These are phyloP conservation scores for Leptinotarsa texana DNA, from an alignment of 1,140 invertebrate species.

Conservation along the genomic window DNA sequence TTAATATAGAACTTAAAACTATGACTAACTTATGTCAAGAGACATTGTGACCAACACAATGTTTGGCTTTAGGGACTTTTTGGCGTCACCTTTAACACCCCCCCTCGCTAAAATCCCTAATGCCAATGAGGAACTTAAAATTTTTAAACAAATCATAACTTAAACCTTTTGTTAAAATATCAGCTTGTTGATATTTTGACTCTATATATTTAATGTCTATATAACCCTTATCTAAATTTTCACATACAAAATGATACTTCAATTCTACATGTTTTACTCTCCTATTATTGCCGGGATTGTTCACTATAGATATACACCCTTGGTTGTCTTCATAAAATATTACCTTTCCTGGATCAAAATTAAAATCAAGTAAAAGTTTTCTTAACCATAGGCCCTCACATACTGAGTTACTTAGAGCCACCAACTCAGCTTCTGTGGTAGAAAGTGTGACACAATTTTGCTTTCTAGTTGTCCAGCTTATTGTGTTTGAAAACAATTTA, in stretches of 20 bases:
- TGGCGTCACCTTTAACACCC: constrained; percentile 14
- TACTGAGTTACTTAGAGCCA: constrained; percentile 35
- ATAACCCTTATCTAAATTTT: constrained; percentile 30
- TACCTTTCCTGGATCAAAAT: constrained; percentile 21
- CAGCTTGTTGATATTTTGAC: constrained; percentile 30
- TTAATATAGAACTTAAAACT: too few species aligned
- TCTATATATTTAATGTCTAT: constrained; percentile 30
- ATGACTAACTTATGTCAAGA: too few species aligned
- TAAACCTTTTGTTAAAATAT: constrained; percentile 36
- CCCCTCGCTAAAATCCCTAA: constrained; percentile 21
- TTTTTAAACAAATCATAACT: constrained; percentile 17
- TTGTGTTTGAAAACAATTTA: constrained; percentile 41
- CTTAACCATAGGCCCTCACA: constrained; percentile 42
- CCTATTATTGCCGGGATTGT: constrained; percentile 48
- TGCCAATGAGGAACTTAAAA: constrained; percentile 11
- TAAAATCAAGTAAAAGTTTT: constrained; percentile 45
- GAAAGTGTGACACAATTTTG: constrained; percentile 35
- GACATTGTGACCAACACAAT: too few species aligned
- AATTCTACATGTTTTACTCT: constrained; percentile 47
- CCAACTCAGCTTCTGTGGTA: constrained; percentile 60
- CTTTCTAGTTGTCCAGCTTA: constrained; percentile 38
- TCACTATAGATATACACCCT: constrained; percentile 48
- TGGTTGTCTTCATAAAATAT: constrained; percentile 47
- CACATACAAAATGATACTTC: constrained; percentile 37
- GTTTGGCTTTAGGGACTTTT: neutral